Evolutionary conservation across 2,113 vertebrate genomes (phyloP), one percentile per base, ranked within the genome.

Genomic region (Salvelinus namaycush): DNA sequence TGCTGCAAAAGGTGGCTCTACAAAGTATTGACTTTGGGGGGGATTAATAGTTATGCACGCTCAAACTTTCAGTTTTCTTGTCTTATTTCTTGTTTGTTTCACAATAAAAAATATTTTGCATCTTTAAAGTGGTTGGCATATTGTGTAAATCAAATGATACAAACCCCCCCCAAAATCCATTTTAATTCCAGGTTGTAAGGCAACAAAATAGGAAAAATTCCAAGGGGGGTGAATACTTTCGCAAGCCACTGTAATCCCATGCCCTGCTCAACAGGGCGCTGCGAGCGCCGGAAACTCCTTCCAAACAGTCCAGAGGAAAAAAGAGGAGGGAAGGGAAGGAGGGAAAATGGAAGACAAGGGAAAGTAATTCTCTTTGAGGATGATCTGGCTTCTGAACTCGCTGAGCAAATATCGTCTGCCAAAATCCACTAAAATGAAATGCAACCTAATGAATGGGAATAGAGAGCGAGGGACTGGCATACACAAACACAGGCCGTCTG

Each of bases 371-470:
- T 83, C 69, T 87, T 79, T 84, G 74, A 86, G 49, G 73, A 73
- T 69, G 68, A 88, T 81, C 29, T 75, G 59, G 79, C 82, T 82
- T 84, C 74, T 79, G 76, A 83, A 82, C 69, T 82, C 54, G 24
- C 31, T 1, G 12, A 74, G 84, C 81, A 86, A 88, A 81, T 65
- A 77, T 49, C 7, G 59, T 70, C 86, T 84, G 73, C 79, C 78
- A 87, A 86, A 87, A 79, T 83, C 71, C 80, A 83, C 78, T 81
- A 83, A 83, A 84, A 82, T 90, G 85, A 82, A 83, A 84, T 80
- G 78, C 77, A 75, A 70, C 74, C 27, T 89, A 90, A 88, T 90
- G 86, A 88, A 87, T 87, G 81, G 54, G 86, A 89, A 89, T 86
- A 79, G 77, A 73, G 83, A 83, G 88, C 74, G 78, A 90, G 77